A percentile compares a stretch with the other conserved stretches of the same genome.
phyloP scores from a whole-genome alignment of 2,113 vertebrate species.

The Meleagris gallopavo region DNA sequence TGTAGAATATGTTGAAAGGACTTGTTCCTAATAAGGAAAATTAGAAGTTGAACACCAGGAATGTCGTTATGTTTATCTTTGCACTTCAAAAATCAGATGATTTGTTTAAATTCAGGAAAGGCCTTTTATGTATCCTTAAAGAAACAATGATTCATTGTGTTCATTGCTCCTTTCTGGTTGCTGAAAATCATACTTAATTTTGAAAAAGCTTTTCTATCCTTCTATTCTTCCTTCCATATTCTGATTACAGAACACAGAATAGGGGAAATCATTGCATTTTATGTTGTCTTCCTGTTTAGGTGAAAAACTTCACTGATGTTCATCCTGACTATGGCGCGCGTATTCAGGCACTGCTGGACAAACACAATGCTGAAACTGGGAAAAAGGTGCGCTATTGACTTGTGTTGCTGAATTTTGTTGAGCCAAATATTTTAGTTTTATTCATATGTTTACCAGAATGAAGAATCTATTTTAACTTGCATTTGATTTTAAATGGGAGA shows the following conservation, averaged over 20 bases:
- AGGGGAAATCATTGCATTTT: neutral
- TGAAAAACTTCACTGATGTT: conserved; percentile 87
- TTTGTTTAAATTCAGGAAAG: neutral
- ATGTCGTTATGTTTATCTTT: neutral
- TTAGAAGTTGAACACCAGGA: neutral
- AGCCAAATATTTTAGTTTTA: neutral
- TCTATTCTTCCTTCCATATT: neutral
- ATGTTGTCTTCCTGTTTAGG: conserved; percentile 71
- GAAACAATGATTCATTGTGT: neutral
- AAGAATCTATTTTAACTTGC: neutral
- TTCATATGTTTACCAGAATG: neutral
- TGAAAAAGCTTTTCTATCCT: neutral
- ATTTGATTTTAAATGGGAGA: neutral
- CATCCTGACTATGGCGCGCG: conserved; percentile 86
- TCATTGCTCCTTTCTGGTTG: neutral
- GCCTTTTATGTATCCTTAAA: neutral
- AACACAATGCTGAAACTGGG: conserved; percentile 80
- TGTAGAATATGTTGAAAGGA: neutral
- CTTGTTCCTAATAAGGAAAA: neutral
- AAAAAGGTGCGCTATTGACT: conserved; percentile 76
- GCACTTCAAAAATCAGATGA: neutral
- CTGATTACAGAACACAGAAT: neutral
- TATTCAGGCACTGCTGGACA: conserved; percentile 85
- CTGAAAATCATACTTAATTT: neutral
- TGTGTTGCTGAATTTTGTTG: neutral